Evolutionary conservation across 2,888 invertebrate genomes (phyloP).

Genomic region (Geotrupes spiniger): DNA sequence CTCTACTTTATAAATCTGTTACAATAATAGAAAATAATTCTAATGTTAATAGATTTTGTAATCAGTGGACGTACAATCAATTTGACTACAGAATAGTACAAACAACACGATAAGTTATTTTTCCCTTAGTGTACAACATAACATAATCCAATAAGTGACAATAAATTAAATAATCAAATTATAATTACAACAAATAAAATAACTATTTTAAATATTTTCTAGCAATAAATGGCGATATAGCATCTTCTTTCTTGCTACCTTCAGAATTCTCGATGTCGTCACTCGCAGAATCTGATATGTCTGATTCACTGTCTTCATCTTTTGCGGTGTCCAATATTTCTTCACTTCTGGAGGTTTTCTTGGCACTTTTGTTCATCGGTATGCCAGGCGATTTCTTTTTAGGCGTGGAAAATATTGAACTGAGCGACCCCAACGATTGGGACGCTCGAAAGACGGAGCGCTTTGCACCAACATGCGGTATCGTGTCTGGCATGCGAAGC

Average conservation of each 20-base stretch:
- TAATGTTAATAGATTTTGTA: no score
- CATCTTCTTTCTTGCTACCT: slow-evolving; percentile 15
- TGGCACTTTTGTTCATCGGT: slow-evolving; percentile 16
- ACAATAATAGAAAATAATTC: no score
- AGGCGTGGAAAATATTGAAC: slow-evolving; percentile 39
- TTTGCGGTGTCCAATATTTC: slow-evolving; percentile 36
- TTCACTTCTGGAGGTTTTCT: slow-evolving; percentile 25
- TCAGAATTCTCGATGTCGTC: slow-evolving; percentile 16
- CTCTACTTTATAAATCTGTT: no score
- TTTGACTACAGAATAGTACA: no score
- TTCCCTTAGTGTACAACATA: no score
- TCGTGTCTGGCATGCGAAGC: slow-evolving; percentile 57
- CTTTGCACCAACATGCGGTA: slow-evolving; percentile 34
- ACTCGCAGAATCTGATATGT: slow-evolving; percentile 26
- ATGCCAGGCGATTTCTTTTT: slow-evolving; percentile 31
- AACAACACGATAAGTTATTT: no score
- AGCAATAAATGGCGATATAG: slow-evolving; percentile 30
- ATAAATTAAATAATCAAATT: no score
- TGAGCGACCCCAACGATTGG: slow-evolving; percentile 43
- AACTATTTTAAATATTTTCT: slow-evolving; percentile 35
- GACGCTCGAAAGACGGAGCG: slow-evolving; percentile 37
- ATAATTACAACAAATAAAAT: slow-evolving; percentile 3
- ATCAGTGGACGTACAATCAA: no score
- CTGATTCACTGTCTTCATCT: slow-evolving; percentile 19
- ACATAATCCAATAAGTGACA: no score